A percentile compares a stretch with the other conserved stretches of the same genome.
These are phyloP conservation scores for Pantherophis vulpinus DNA, from an alignment of 2,797 vertebrate species.

Conservation along the genomic window DNA sequence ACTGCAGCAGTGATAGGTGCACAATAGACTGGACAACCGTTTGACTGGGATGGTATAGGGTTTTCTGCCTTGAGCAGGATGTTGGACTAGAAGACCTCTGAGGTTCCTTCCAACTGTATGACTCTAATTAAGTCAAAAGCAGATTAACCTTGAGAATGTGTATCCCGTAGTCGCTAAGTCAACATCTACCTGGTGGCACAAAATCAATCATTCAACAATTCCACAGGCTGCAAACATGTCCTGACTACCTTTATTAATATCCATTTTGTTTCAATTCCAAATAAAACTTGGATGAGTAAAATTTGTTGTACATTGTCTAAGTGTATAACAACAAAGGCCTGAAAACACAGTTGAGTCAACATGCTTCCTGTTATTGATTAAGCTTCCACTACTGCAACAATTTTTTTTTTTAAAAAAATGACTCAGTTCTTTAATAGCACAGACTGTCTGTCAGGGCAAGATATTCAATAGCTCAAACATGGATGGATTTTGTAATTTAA, in stretches of 20 bases:
- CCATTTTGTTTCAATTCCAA: conserved; percentile 25
- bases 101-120: neutral
- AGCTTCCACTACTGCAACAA: neutral
- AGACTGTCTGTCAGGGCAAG: neutral
- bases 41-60: neutral
- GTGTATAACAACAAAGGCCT: neutral
- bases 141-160: neutral
- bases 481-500: neutral
- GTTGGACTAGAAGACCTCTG: neutral
- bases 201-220: neutral
- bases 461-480: neutral
- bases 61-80: neutral
- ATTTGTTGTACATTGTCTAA: conserved; percentile 21
- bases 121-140: neutral
- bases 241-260: conserved; percentile 26
- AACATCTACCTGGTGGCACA: neutral
- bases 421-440: conserved; percentile 20
- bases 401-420: neutral
- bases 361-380: neutral
- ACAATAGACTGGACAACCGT: neutral
- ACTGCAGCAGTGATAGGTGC: neutral
- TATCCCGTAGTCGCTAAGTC: neutral
- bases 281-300: conserved; percentile 34
- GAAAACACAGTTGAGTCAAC: neutral
- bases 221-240: conserved; percentile 11